These are phyloP conservation scores for Sardina pilchardus DNA, from an alignment of 2,113 vertebrate species.

Conservation along the genomic window DNA sequence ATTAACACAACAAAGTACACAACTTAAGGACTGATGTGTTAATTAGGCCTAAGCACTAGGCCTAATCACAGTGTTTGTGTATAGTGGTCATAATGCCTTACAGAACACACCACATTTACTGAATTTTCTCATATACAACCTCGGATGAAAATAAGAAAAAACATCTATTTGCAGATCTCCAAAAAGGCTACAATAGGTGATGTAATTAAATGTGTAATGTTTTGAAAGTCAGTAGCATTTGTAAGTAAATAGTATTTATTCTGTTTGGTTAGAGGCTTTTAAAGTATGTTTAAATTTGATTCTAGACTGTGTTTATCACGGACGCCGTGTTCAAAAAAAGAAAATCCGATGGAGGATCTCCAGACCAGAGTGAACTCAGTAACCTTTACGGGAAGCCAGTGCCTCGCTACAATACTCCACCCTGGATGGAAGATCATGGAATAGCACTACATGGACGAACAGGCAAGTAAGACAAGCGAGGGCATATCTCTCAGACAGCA, in stretches of 20 bases:
- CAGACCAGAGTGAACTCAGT: not conserved
- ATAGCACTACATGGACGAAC: not conserved
- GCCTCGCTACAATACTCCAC: not conserved
- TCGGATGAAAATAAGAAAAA: not conserved
- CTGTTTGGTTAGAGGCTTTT: not conserved
- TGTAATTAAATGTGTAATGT: not conserved
- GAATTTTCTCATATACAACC: not conserved
- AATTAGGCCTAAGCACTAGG: not conserved
- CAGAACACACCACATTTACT: not conserved
- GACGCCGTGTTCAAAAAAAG: not conserved
- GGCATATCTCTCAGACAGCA: not conserved
- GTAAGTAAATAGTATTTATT: not conserved
- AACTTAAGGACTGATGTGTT: not conserved
- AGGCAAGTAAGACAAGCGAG: not conserved
- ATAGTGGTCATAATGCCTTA: too few species aligned
- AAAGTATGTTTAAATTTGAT: not conserved
- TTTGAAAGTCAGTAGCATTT: not conserved
- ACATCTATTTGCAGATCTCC: not conserved
- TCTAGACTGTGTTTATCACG: not conserved
- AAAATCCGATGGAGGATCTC: not conserved
- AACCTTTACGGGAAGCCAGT: not conserved
- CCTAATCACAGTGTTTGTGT: too few species aligned
- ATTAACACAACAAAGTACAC: too few species aligned
- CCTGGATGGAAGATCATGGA: not conserved
- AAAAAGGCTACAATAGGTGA: not conserved